These are phyloP conservation scores for Xylota segnis DNA, from an alignment of 2,888 invertebrate species.

Conservation along the genomic window DNA sequence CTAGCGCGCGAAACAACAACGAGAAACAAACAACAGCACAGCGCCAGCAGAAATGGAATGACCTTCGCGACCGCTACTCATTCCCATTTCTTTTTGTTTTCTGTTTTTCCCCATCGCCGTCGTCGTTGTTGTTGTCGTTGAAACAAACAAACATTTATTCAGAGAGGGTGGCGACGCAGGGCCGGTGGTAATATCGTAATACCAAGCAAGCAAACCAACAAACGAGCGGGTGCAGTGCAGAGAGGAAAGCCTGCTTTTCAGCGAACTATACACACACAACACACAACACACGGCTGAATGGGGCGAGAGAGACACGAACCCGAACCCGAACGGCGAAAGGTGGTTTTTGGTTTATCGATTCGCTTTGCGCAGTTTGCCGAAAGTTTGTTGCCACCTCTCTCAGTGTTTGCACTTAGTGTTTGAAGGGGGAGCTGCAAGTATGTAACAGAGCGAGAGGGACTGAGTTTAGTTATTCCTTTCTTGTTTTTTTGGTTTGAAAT, in stretches of 20 bases:
- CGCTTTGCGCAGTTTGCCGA: conserved; percentile 75
- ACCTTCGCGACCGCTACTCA: conserved; percentile 75
- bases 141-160: conserved; percentile 69
- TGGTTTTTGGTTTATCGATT: conserved; percentile 74
- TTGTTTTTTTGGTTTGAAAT: conserved; percentile 63
- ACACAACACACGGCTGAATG: conserved; percentile 52
- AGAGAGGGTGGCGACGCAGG: not conserved
- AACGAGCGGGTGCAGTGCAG: conserved; percentile 37
- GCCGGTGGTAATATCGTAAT: not conserved
- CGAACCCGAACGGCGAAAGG: conserved; percentile 49
- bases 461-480: conserved; percentile 12
- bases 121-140: conserved; percentile 7
- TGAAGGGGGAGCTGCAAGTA: conserved; percentile 50
- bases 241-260: conserved; percentile 32
- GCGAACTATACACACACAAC: conserved; percentile 44
- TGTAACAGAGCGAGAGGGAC: conserved; percentile 43
- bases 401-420: conserved; percentile 72
- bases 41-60: conserved; percentile 56
- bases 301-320: not conserved
- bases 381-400: conserved; percentile 69
- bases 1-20: conserved; percentile 41
- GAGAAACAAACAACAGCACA: conserved; percentile 47
- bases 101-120: not conserved
- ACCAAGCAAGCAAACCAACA: not conserved
- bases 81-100: conserved; percentile 30